phyloP scores from a whole-genome alignment of 2,797 vertebrate species.

The Syngnathus rostellatus region DNA sequence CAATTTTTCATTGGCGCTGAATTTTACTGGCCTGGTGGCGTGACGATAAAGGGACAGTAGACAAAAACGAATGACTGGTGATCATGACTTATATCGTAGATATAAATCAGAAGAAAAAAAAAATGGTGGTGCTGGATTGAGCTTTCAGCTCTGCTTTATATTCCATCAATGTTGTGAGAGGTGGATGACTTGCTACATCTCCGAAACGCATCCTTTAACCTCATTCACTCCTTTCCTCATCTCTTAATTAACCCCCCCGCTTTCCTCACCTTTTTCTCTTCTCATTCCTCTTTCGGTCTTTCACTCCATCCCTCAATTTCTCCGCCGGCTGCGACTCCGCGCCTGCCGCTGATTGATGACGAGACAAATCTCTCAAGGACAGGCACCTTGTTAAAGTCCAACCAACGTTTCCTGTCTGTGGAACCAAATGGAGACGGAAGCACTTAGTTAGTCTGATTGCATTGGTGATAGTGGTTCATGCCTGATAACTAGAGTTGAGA shows the following conservation, averaged over 20 bases:
- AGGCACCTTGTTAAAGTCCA: slow-evolving; percentile 53
- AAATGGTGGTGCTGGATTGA: background rate
- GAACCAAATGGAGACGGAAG: slow-evolving; percentile 14
- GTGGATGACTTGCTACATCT: background rate
- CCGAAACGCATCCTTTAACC: slow-evolving; percentile 24
- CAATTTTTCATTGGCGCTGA: slow-evolving; percentile 28
- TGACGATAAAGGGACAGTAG: slow-evolving; percentile 27
- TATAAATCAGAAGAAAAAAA: slow-evolving; percentile 24
- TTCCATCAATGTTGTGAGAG: background rate
- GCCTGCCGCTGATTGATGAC: slow-evolving; percentile 56
- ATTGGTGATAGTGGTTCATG: background rate
- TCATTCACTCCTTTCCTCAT: slow-evolving; percentile 36
- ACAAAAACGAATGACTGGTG: slow-evolving; percentile 31
- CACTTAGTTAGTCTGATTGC: slow-evolving; percentile 14
- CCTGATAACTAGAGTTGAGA: background rate
- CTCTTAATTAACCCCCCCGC: slow-evolving; percentile 44
- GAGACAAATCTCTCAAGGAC: slow-evolving; percentile 60
- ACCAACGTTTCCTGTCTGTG: slow-evolving; percentile 34
- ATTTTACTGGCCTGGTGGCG: slow-evolving; percentile 16
- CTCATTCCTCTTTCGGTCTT: slow-evolving; percentile 12
- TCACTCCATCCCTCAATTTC: slow-evolving; percentile 29
- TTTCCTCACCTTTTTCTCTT: slow-evolving; percentile 7
- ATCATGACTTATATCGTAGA: slow-evolving; percentile 18
- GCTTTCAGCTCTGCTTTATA: background rate
- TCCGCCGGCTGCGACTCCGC: slow-evolving; percentile 23